Evolutionary conservation across 2,797 vertebrate genomes (phyloP), one percentile per base, ranked within the genome.

Genomic region (Mormyrops attenuatus): DNA sequence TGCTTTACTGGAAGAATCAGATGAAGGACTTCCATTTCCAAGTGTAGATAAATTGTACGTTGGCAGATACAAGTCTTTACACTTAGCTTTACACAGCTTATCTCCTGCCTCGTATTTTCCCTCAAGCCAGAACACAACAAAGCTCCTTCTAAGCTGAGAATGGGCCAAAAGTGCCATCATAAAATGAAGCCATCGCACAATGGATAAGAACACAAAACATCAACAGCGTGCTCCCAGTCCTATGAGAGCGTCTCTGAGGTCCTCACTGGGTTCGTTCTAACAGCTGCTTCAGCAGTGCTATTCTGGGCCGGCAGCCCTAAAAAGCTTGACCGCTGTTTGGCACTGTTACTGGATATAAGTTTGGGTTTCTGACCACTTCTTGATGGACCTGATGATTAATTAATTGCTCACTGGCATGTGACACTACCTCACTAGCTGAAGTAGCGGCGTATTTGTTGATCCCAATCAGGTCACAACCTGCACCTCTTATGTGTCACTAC

Each of bases 301-400:
- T 80, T 80, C 73, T 80, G 41, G 41, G 38, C 73, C 73, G 20
- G 73, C 38, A 80, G 41, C 20, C 20, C 73, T 80, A 80, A 80
- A 38, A 80, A 80, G 73, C 73, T 80, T 80, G 73, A 47, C 73
- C 73, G 73, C 73, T 80, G 73, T 80, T 41, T 80, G 73, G 73
- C 73, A 80, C 34, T 7, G 38, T 80, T 80, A 80, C 73, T 80
- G 73, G 38, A 20, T 80, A 80, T 30, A 80, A 80, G 17, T 80
- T 80, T 80, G 73, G 38, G 73, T 80, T 80, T 80, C 73, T 80
- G 41, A n/a, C 41, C 73, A n/a, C 38, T 80, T 80, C 73, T 80
- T 47, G 38, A 80, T 80, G 73, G 73, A 80, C 17, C 8, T 80
- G 41, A 80, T 80, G 73, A 80, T 80, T 80, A 80, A 80, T 80